Evolutionary conservation across 2,888 invertebrate genomes (phyloP), one percentile per base, ranked within the genome.

Genomic region (Standfussiana lucernea): DNA sequence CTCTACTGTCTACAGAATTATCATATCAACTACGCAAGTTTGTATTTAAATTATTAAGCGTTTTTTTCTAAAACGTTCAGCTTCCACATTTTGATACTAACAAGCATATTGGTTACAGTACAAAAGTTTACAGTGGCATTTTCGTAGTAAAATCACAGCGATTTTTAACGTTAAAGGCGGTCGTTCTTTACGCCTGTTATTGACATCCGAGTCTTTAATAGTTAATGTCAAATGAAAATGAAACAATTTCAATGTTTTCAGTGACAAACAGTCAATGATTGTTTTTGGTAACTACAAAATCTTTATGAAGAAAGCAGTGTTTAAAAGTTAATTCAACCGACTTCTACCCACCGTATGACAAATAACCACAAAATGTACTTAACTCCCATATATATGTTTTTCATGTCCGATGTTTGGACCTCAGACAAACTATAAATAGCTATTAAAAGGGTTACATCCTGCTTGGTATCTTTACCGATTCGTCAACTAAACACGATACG

Each of bases 221-320:
- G n/a, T 64, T 64, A 64, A 64, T 64, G 7, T 40, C n/a, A 40
- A n/a, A 64, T 64, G 64, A 64, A 40, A n/a, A 64, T 40, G n/a
- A 64, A 64, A 40, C 62, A n/a, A 64, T n/a, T 64, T n/a, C 64
- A n/a, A 40, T 40, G 64, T 64, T 64, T n/a, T 40, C 40, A 24
- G 40, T 64, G 64, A n/a, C 37, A 62, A 62, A 37, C 62, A 62
- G 6, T n/a, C 35, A 61, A 35, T 21, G 56, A 56, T 56, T 56
- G n/a, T 53, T 50, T 56, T 56, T 18, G 56, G 7, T 59, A 32
- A 21, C 18, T 59, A 59, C 10, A 59, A 59, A 1, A 59, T 59
- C 3, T 18, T 8, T 10, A 32, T 18, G 32, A 21, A 28, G 32
- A 32, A 32, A 18, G 8, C 18, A 10, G 32, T 32, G 59, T 59